Percentiles rank a stretch among this genome's conserved stretches.
phyloP scores from a whole-genome alignment of 2,797 vertebrate species.

The Threskiornis aethiopicus region DNA sequence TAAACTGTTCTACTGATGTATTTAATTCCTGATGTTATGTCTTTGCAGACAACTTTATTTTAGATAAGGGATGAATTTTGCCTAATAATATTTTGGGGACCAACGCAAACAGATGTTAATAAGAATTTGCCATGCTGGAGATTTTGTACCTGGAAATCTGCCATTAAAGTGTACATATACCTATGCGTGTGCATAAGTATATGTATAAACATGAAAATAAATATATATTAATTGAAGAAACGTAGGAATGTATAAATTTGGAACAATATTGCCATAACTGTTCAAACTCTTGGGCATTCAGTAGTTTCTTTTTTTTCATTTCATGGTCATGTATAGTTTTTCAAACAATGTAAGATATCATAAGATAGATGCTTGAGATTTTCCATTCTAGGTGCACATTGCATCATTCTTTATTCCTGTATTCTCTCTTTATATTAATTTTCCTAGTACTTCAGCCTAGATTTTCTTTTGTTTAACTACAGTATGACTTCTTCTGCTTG shows the following conservation, averaged over 20 bases:
- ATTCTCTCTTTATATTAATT: background rate
- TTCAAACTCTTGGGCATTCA: background rate
- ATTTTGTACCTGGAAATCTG: background rate
- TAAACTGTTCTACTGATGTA: background rate
- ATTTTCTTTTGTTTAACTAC: background rate
- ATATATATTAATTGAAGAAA: background rate
- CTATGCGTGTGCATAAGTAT: fast-evolving
- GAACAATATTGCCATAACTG: background rate
- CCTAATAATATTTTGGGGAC: background rate
- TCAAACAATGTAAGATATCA: background rate
- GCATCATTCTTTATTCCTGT: background rate
- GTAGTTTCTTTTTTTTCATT: background rate
- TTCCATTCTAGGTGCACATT: background rate
- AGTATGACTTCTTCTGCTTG: background rate
- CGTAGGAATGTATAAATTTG: background rate
- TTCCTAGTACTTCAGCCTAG: background rate
- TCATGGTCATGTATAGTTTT: fast-evolving
- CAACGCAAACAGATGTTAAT: background rate
- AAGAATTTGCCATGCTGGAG: background rate
- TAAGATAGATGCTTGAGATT: background rate
- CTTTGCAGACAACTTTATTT: background rate
- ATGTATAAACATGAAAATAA: background rate
- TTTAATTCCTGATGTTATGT: background rate
- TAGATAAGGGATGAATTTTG: background rate
- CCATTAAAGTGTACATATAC: background rate